These are phyloP conservation scores for Setipinna tenuifilis DNA, from an alignment of 2,797 vertebrate species.

Conservation along the genomic window DNA sequence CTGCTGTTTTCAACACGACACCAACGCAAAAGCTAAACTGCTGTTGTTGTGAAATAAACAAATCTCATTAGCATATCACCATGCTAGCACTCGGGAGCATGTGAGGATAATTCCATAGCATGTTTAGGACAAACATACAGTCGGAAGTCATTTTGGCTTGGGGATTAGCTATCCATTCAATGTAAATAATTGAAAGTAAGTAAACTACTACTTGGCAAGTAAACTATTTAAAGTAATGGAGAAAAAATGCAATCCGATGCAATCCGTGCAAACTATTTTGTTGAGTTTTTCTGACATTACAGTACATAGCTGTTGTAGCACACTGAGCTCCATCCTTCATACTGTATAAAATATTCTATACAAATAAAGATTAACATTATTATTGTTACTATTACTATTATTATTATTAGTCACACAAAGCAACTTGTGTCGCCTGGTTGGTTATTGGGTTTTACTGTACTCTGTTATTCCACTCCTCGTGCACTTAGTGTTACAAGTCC, in stretches of 20 bases:
- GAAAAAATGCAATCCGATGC: neutral
- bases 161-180: neutral
- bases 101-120: neutral
- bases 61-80: neutral
- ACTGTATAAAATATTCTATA: no score
- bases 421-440: neutral
- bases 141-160: neutral
- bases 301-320: no score
- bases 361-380: no score
- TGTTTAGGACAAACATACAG: neutral
- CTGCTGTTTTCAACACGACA: neutral
- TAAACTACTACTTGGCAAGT: no score
- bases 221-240: neutral
- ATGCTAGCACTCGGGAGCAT: neutral
- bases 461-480: neutral
- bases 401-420: neutral
- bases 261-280: neutral
- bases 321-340: no score
- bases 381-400: no score
- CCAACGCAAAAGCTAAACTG: neutral
- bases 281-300: neutral
- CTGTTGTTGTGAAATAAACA: neutral
- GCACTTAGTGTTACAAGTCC: neutral
- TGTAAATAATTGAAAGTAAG: no score
- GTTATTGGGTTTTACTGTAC: constrained; percentile 10